Evolutionary conservation across 1,140 invertebrate species (phyloP).

Genomic region (Heliothis subflexa): DNA sequence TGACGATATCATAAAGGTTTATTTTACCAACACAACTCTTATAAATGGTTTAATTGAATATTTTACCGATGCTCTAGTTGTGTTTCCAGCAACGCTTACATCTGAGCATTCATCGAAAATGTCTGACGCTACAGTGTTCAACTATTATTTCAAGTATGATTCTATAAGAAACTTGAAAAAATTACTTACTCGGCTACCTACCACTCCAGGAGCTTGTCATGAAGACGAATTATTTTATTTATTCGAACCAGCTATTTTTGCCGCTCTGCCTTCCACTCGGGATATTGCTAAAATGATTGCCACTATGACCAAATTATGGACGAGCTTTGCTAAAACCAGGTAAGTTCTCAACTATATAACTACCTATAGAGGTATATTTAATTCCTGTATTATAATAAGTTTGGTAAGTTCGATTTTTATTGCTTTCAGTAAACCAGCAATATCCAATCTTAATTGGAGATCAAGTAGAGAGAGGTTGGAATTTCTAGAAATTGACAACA

Average conservation of each 20-base stretch:
- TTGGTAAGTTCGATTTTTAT: background rate
- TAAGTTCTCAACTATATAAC: constrained; percentile 36
- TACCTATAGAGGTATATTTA: background rate
- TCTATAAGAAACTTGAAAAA: constrained; percentile 62
- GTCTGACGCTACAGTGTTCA: constrained; percentile 48
- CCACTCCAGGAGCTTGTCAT: constrained; percentile 57
- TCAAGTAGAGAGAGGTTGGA: constrained; percentile 46
- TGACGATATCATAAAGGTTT: background rate
- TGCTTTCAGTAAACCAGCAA: constrained; percentile 17
- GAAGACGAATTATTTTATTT: constrained; percentile 58
- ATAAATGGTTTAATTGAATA: constrained; percentile 17
- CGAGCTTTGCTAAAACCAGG: constrained; percentile 63
- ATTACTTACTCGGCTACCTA: constrained; percentile 33
- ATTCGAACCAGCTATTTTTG: constrained; percentile 50
- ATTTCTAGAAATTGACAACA: constrained; percentile 55
- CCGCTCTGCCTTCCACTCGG: constrained; percentile 1
- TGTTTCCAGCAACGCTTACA: background rate
- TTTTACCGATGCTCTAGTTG: constrained; percentile 9
- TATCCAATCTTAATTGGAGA: constrained; percentile 38
- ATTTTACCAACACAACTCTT: background rate
- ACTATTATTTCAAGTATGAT: constrained; percentile 65
- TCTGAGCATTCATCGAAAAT: background rate
- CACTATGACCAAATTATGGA: constrained; percentile 59
- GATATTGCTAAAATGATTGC: constrained; percentile 53
- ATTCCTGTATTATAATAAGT: background rate